These are phyloP conservation scores for Anabas testudineus DNA, from an alignment of 2,797 vertebrate genomes.

Conservation along the genomic window DNA sequence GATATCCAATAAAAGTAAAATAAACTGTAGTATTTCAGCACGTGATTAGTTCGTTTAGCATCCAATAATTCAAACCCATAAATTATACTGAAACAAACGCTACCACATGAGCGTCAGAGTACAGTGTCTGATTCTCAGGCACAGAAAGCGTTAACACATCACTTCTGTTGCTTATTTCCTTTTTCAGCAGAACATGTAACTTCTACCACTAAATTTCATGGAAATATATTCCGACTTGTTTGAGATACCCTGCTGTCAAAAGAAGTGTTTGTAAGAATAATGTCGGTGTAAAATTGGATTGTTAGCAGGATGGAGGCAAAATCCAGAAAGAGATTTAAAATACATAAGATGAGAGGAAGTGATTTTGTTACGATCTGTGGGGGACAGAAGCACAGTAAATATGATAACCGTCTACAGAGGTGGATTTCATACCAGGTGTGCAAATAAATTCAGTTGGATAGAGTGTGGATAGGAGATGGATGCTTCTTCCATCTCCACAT, in stretches of 20 bases:
- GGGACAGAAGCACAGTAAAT: slow-evolving; percentile 28
- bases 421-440: slow-evolving; percentile 22
- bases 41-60: background rate
- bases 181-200: background rate
- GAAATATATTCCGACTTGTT: slow-evolving; percentile 3
- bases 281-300: slow-evolving; percentile 16
- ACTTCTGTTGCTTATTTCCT: background rate
- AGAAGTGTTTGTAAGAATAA: background rate
- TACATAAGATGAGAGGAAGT: background rate
- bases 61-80: too few relatives aligned
- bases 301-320: background rate
- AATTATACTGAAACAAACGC: too few relatives aligned
- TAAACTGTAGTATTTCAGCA: background rate
- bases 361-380: slow-evolving; percentile 25
- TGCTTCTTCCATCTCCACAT: slow-evolving; percentile 10
- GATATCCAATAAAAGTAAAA: background rate
- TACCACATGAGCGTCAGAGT: too few relatives aligned
- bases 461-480: slow-evolving; percentile 1
- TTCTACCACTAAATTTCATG: background rate
- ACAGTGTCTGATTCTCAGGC: background rate
- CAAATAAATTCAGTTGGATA: slow-evolving; percentile 30
- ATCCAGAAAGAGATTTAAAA: slow-evolving; percentile 12
- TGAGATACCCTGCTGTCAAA: slow-evolving; percentile 11
- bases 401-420: slow-evolving; percentile 17
- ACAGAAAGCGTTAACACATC: background rate